A percentile compares a stretch with the other conserved stretches of the same genome.
Conservation (phyloP, 1,140 invertebrate species). For the Ceratoteleas bidentatus region DNA sequence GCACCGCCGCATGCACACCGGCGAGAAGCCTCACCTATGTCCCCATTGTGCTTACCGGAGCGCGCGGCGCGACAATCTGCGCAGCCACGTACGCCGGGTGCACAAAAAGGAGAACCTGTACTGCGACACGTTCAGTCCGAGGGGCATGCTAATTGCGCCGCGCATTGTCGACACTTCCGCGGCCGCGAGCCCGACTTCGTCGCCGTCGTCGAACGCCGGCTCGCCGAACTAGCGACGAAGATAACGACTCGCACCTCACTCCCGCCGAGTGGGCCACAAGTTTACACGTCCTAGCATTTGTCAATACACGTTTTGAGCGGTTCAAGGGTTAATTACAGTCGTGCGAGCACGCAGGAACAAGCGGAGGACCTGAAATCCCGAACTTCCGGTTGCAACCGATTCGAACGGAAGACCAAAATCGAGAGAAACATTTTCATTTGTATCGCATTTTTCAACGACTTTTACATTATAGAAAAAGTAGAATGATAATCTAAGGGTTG, state of each 20-base stretch:
- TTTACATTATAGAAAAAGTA: no score
- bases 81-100: conserved; percentile 82
- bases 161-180: conserved; percentile 63
- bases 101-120: conserved; percentile 83
- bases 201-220: conserved; percentile 67
- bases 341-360: conserved; percentile 13
- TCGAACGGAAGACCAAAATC: no score
- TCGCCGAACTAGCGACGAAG: conserved; percentile 56
- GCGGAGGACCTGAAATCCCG: no score
- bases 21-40: conserved; percentile 83
- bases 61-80: conserved; percentile 82
- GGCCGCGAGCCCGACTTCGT: conserved; percentile 68
- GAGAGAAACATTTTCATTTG: no score
- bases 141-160: conserved; percentile 78
- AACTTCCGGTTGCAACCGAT: not conserved
- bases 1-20: conserved; percentile 84
- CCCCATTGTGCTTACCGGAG: conserved; percentile 83
- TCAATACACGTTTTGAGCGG: conserved; percentile 70
- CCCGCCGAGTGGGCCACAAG: conserved; percentile 31
- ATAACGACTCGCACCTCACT: conserved; percentile 16
- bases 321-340: conserved; percentile 52
- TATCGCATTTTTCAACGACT: no score
- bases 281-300: conserved; percentile 74
- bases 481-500: no score
- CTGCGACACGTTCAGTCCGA: conserved; percentile 82